phyloP scores from a whole-genome alignment of 1,140 invertebrate species.

The Drosophila bocqueti region DNA sequence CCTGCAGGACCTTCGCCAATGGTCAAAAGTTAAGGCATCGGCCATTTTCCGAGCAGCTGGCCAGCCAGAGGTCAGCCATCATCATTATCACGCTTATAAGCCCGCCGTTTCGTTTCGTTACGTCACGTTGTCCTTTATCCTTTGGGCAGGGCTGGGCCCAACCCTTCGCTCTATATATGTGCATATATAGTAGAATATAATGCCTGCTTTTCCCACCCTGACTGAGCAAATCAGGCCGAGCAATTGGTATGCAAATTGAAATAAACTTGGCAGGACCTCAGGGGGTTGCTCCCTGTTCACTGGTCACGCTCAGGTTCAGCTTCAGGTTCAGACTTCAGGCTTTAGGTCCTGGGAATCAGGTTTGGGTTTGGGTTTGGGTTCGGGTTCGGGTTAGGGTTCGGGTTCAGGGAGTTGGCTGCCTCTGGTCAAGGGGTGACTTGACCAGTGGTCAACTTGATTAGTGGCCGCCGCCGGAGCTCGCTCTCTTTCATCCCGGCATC shows the following conservation, averaged over 20 bases:
- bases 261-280: slow-evolving; percentile 34
- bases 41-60: slow-evolving; percentile 65
- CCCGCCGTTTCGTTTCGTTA: slow-evolving; percentile 14
- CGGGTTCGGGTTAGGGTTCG: slow-evolving; percentile 15
- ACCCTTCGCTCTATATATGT: not conserved
- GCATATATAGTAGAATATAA: not conserved
- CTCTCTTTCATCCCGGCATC: not conserved
- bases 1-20: slow-evolving; percentile 55
- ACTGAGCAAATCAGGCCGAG: slow-evolving; percentile 72
- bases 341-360: not conserved
- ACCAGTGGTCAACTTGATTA: slow-evolving; percentile 84
- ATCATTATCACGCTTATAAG: slow-evolving; percentile 84
- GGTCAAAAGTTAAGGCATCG: slow-evolving; percentile 82
- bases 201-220: slow-evolving; percentile 11
- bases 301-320: slow-evolving; percentile 11
- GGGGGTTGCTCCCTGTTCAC: slow-evolving; percentile 12
- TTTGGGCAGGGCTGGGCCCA: slow-evolving; percentile 12
- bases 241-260: slow-evolving; percentile 83
- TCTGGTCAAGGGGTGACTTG: slow-evolving; percentile 44
- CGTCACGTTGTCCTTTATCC: slow-evolving; percentile 7
- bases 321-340: not conserved
- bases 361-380: not conserved
- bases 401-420: slow-evolving; percentile 16
- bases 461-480: slow-evolving; percentile 38
- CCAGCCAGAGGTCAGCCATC: slow-evolving; percentile 79